phyloP scores from a whole-genome alignment of 1,140 invertebrate genomes.

The Agrilus planipennis region DNA sequence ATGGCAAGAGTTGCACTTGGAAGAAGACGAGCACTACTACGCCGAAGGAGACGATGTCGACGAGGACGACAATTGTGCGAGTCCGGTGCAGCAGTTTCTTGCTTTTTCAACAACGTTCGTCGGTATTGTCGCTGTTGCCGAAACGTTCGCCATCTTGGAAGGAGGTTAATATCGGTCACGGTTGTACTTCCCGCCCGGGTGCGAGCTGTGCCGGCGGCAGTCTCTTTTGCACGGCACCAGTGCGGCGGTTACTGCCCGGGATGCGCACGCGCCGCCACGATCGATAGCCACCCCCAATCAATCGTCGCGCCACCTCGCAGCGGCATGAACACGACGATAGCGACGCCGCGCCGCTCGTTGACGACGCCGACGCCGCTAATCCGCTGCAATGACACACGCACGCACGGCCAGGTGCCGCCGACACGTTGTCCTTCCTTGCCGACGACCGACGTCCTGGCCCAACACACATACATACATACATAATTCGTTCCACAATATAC shows the following conservation, averaged over 20 bases:
- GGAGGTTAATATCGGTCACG: slow-evolving; percentile 22
- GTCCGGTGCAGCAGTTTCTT: too few relatives aligned
- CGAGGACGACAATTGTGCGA: too few relatives aligned
- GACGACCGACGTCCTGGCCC: slow-evolving; percentile 1
- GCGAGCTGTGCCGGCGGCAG: slow-evolving; percentile 31
- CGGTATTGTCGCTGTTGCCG: slow-evolving; percentile 14
- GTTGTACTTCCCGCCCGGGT: slow-evolving; percentile 34
- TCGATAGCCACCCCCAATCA: slow-evolving; percentile 19
- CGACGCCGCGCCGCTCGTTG: slow-evolving; percentile 8
- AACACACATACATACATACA: too few relatives aligned
- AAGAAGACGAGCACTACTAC: slow-evolving; percentile 22
- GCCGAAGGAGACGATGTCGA: slow-evolving; percentile 7
- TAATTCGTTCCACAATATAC: too few relatives aligned
- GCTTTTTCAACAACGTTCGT: too few relatives aligned
- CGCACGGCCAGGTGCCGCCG: slow-evolving; percentile 7
- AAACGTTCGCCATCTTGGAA: slow-evolving; percentile 33
- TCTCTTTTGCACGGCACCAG: slow-evolving; percentile 28
- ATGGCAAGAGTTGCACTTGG: slow-evolving; percentile 12
- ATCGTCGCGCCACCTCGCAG: slow-evolving; percentile 17
- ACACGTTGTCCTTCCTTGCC: slow-evolving; percentile 4
- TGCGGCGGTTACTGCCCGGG: slow-evolving; percentile 17
- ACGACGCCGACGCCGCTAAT: slow-evolving; percentile 4
- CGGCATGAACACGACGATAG: background rate
- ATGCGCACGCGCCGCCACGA: slow-evolving; percentile 19
- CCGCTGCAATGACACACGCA: slow-evolving; percentile 7